phyloP scores from a whole-genome alignment of 2,888 invertebrate genomes.

The Pterobdella sp. region DNA sequence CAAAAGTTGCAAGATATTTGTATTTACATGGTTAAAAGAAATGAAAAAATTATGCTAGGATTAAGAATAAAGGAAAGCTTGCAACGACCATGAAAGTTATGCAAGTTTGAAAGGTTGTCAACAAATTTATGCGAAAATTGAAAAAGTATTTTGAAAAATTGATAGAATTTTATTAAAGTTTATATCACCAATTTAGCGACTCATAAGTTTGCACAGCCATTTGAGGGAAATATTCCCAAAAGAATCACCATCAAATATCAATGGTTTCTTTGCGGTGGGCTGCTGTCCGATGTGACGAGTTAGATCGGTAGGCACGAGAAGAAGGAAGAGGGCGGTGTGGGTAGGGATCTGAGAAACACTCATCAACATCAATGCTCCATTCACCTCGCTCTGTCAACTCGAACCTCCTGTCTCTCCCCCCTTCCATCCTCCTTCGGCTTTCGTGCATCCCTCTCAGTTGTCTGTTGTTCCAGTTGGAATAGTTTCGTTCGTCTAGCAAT shows the following conservation, averaged over 20 bases:
- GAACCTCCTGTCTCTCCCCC: constrained; percentile 4
- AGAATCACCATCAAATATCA: neutral
- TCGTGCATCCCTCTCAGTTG: constrained; percentile 4
- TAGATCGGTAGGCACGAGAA: constrained; percentile 24
- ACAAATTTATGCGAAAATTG: too few relatives aligned
- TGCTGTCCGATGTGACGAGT: constrained; percentile 7
- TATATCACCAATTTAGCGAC: too few relatives aligned
- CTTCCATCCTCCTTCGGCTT: neutral
- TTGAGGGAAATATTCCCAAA: too few relatives aligned
- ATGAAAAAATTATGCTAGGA: too few relatives aligned
- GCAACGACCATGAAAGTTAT: too few relatives aligned
- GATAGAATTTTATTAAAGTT: too few relatives aligned
- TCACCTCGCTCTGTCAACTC: constrained; percentile 23
- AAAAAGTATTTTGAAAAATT: too few relatives aligned
- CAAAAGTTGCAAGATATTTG: too few relatives aligned
- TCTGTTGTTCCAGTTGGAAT: constrained; percentile 26
- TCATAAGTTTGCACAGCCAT: too few relatives aligned
- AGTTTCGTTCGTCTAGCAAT: constrained; percentile 24
- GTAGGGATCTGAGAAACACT: constrained; percentile 24
- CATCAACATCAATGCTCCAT: constrained; percentile 28
- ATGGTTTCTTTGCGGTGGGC: constrained; percentile 12
- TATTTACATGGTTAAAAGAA: too few relatives aligned
- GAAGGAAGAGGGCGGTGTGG: constrained; percentile 8
- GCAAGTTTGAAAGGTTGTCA: too few relatives aligned
- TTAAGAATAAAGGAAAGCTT: too few relatives aligned